A percentile compares a stretch with the other conserved stretches of the same genome.
These are phyloP conservation scores for Ophraella communa DNA, from an alignment of 2,888 invertebrate species.

Conservation along the genomic window DNA sequence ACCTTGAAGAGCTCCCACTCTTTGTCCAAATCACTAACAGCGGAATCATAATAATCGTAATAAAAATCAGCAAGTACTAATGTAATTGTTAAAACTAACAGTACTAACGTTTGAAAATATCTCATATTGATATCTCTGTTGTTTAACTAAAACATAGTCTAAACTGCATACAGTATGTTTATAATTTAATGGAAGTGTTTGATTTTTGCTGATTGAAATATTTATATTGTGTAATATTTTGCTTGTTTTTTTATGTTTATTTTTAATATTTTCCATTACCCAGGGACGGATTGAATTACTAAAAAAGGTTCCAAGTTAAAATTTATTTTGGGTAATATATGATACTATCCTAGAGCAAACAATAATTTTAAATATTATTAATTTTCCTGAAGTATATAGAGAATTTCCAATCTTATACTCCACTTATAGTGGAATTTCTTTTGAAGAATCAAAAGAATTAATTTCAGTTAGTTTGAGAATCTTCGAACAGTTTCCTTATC, in stretches of 20 bases:
- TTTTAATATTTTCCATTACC: neutral
- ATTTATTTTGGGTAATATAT: neutral
- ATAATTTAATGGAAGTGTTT: neutral
- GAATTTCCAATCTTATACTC: no score
- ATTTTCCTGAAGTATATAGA: no score
- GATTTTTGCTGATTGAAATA: constrained; percentile 15
- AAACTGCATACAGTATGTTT: neutral
- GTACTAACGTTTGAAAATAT: constrained; percentile 20
- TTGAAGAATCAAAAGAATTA: no score
- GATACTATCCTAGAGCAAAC: no score
- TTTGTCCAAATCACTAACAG: constrained; percentile 38
- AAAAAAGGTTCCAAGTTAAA: no score
- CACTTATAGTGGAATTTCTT: no score
- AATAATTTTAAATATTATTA: no score
- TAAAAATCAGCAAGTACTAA: constrained; percentile 5
- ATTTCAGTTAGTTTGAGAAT: no score
- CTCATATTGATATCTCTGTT: constrained; percentile 17
- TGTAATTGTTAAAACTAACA: constrained; percentile 13
- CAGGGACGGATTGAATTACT: neutral
- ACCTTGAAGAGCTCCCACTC: constrained; percentile 50
- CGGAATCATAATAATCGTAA: constrained; percentile 15
- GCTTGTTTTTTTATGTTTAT: constrained; percentile 9
- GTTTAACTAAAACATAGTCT: neutral
- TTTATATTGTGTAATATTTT: constrained; percentile 22
- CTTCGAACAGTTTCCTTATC: no score